Conservation (phyloP, 2,797 vertebrate species). For the Aythya fuligula region DNA sequence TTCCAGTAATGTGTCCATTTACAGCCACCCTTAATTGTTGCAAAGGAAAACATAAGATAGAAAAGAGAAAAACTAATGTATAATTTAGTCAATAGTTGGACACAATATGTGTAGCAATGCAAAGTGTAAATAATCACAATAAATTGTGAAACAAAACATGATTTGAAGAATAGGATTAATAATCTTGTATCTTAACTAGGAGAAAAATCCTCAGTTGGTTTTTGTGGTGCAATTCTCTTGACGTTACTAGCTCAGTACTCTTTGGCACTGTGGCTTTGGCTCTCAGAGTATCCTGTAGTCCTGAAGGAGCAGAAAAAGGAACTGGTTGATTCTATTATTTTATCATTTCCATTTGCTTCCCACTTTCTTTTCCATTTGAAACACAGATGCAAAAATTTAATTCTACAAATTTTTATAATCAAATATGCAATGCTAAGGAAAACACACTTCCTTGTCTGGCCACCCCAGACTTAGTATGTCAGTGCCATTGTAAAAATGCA, state of each 20-base stretch:
- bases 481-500: background rate
- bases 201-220: background rate
- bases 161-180: background rate
- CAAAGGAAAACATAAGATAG: background rate
- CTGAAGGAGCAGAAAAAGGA: background rate
- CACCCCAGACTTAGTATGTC: background rate
- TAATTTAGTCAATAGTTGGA: background rate
- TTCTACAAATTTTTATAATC: background rate
- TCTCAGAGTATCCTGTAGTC: background rate
- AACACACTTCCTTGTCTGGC: background rate
- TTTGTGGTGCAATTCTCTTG: background rate
- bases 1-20: background rate
- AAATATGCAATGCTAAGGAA: background rate
- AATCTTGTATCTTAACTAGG: background rate
- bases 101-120: background rate
- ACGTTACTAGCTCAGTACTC: background rate
- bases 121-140: background rate
- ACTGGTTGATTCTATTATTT: background rate
- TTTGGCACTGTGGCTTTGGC: background rate
- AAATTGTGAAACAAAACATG: background rate
- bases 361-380: background rate
- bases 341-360: background rate
- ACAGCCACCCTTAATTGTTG: background rate
- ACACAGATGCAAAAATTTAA: background rate
- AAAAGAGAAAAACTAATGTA: background rate